Conservation (phyloP, 2,888 invertebrate genomes). For the Agonopterix subpropinquella region DNA sequence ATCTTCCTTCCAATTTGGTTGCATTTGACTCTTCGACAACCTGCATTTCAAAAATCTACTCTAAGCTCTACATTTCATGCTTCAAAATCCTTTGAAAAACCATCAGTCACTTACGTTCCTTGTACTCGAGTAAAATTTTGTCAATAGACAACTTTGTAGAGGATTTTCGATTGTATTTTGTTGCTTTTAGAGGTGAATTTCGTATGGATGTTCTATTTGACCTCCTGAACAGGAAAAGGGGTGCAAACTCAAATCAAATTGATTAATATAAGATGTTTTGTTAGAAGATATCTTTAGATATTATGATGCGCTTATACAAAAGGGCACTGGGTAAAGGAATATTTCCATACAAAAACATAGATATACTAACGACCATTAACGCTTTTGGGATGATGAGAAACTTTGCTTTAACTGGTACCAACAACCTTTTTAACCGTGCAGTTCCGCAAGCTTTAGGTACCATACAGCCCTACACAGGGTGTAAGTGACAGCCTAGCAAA, state of each 20-base stretch:
- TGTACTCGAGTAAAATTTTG: neutral
- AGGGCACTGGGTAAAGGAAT: too few species aligned
- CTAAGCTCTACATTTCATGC: conserved; percentile 7
- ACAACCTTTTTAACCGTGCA: too few species aligned
- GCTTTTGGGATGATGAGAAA: too few species aligned
- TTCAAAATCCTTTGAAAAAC: conserved; percentile 8
- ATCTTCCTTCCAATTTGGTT: conserved; percentile 46
- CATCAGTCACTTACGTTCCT: conserved; percentile 11
- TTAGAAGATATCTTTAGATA: neutral
- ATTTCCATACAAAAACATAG: too few species aligned
- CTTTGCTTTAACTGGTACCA: too few species aligned
- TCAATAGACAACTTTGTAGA: neutral
- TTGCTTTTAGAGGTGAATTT: neutral
- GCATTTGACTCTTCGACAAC: conserved; percentile 24
- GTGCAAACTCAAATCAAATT: conserved; percentile 34
- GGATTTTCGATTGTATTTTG: neutral
- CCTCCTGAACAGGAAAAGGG: conserved; percentile 42
- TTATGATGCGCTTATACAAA: too few species aligned
- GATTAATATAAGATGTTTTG: conserved; percentile 31
- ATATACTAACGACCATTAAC: too few species aligned
- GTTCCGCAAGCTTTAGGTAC: too few species aligned
- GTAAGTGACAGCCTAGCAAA: too few species aligned
- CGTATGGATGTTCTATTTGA: conserved; percentile 19
- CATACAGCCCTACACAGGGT: too few species aligned
- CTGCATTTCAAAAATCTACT: conserved; percentile 3